These are phyloP conservation scores for Eurystomus glaucurus DNA, from an alignment of 2,797 vertebrate genomes.

Conservation along the genomic window DNA sequence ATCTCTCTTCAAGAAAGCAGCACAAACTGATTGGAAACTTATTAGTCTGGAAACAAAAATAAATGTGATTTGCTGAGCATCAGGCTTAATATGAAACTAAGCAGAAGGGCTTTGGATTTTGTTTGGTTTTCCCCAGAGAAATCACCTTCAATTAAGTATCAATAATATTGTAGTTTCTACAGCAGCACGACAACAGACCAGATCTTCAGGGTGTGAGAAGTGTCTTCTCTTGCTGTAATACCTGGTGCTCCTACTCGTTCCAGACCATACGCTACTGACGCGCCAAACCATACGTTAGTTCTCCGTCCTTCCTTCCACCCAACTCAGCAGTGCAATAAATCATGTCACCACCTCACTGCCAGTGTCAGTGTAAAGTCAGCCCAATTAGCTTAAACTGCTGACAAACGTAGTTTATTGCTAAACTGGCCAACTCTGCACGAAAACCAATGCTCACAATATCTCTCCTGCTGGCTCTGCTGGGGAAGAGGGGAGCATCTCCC, in stretches of 20 bases:
- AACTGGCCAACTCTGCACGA: background rate
- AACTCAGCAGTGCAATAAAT: constrained; percentile 38
- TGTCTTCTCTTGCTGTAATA: background rate
- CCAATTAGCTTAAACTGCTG: constrained; percentile 67
- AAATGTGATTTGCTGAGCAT: background rate
- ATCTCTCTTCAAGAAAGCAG: background rate
- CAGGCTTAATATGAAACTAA: background rate
- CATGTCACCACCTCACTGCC: constrained; percentile 43
- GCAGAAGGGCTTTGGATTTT: background rate
- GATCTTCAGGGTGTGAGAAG: background rate
- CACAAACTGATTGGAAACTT: background rate
- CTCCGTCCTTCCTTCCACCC: constrained; percentile 23
- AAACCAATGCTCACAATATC: background rate
- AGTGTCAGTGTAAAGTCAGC: constrained; percentile 41
- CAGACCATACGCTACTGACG: background rate
- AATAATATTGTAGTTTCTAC: background rate
- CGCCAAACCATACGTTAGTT: background rate
- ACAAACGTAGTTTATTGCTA: background rate
- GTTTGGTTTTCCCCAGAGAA: background rate
- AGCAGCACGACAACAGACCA: background rate
- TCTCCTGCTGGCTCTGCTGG: background rate
- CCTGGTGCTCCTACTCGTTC: background rate
- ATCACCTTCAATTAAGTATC: background rate
- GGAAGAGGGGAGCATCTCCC: background rate
- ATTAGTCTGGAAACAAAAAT: background rate